Percentiles rank a stretch among this genome's conserved stretches.
Evolutionary conservation across 2,888 invertebrate species (phyloP).

Genomic region (Tenthredo livida): DNA sequence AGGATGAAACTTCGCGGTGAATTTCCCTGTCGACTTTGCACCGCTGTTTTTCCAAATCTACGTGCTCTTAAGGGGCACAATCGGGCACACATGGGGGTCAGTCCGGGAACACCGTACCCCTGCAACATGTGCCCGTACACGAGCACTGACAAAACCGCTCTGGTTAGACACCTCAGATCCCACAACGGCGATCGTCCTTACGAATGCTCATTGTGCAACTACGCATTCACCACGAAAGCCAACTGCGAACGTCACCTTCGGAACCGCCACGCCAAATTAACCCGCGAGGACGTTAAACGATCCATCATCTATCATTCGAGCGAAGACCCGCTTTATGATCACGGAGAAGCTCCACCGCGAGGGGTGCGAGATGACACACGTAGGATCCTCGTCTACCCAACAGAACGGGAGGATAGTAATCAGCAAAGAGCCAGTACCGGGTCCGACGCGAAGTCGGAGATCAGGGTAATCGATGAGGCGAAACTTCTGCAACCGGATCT

Average conservation of each 20-base stretch:
- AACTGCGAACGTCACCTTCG: conserved; percentile 97
- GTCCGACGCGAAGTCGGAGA: conserved; percentile 60
- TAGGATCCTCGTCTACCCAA: conserved; percentile 69
- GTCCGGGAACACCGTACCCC: conserved; percentile 88
- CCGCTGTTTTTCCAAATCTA: conserved; percentile 92
- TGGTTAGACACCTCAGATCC: conserved; percentile 94
- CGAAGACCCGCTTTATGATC: conserved; percentile 90
- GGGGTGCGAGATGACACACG: conserved; percentile 70
- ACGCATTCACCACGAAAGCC: conserved; percentile 98
- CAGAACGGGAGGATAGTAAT: conserved; percentile 62
- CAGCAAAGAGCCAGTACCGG: conserved; percentile 56
- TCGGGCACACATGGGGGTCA: conserved; percentile 89
- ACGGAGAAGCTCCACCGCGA: conserved; percentile 71
- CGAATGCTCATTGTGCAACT: conserved; percentile 96
- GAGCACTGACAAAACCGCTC: conserved; percentile 93
- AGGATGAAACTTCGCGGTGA: conserved; percentile 94
- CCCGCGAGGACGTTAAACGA: conserved; percentile 93
- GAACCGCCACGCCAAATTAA: conserved; percentile 93
- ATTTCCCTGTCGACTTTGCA: conserved; percentile 94
- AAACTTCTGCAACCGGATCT: conserved; percentile 53
- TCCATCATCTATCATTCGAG: conserved; percentile 93
- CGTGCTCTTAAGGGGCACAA: conserved; percentile 95
- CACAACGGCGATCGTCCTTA: conserved; percentile 98
- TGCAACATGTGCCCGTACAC: conserved; percentile 97
- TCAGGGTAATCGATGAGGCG: conserved; percentile 64